phyloP scores from a whole-genome alignment of 2,888 invertebrate genomes.

The Drosophila stalkeri region DNA sequence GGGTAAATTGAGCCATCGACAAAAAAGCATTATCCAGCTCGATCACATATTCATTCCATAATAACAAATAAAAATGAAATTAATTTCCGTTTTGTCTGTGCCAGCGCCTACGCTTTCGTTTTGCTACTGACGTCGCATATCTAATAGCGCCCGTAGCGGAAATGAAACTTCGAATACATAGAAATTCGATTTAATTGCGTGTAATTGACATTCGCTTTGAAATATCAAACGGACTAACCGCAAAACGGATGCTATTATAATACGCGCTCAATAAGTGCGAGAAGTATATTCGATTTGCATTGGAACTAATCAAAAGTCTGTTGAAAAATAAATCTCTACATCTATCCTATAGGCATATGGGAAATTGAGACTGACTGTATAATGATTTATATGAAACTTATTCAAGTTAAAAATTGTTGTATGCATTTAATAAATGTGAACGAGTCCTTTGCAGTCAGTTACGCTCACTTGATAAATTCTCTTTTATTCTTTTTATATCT shows the following conservation, averaged over 20 bases:
- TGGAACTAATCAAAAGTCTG: too few relatives aligned
- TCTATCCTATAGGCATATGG: too few relatives aligned
- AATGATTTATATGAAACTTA: too few relatives aligned
- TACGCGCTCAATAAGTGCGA: background rate
- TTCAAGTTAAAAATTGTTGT: background rate
- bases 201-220: conserved; percentile 70
- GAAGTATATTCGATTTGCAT: background rate
- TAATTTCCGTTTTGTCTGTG: conserved; percentile 68
- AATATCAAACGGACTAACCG: conserved; percentile 56
- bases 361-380: too few relatives aligned
- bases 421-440: background rate
- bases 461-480: background rate
- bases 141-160: conserved; percentile 58
- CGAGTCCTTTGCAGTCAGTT: too few relatives aligned
- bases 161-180: conserved; percentile 66
- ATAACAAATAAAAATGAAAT: conserved; percentile 73
- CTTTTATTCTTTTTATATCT: background rate
- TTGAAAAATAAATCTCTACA: too few relatives aligned
- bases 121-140: conserved; percentile 27
- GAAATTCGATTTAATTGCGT: conserved; percentile 69
- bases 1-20: conserved; percentile 38
- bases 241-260: conserved; percentile 63
- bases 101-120: conserved; percentile 35
- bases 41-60: conserved; percentile 65
- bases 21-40: conserved; percentile 41